These are phyloP conservation scores for Agriotes lineatus DNA, from an alignment of 2,888 invertebrate genomes.

Conservation along the genomic window DNA sequence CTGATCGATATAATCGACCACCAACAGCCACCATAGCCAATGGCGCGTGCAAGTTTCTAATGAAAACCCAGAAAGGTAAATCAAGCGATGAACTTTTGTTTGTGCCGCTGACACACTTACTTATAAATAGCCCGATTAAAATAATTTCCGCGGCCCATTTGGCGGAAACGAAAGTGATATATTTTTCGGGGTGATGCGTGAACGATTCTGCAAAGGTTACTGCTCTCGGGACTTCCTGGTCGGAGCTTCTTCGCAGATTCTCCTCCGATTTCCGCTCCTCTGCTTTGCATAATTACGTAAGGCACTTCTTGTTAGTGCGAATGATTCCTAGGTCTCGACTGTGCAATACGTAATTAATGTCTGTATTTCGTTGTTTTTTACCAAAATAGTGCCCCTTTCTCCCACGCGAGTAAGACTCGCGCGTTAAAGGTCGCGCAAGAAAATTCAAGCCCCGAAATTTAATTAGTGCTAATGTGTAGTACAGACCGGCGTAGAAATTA, in stretches of 20 bases:
- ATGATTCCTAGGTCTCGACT: no score
- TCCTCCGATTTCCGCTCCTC: no score
- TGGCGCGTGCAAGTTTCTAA: conserved; percentile 1
- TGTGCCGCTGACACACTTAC: conserved; percentile 15
- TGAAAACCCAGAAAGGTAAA: conserved; percentile 4
- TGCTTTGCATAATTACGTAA: no score
- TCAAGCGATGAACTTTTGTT: conserved; percentile 1
- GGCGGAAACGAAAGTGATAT: conserved; percentile 24
- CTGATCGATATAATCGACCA: background rate
- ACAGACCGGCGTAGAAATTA: no score
- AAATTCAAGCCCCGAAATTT: no score
- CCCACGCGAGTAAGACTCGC: no score
- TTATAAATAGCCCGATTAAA: conserved; percentile 7
- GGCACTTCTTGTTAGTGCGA: no score
- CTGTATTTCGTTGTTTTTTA: no score
- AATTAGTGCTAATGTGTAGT: no score
- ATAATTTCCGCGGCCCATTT: conserved; percentile 6
- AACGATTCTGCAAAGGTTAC: conserved; percentile 9
- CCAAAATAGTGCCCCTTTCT: no score
- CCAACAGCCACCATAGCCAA: conserved; percentile 7
- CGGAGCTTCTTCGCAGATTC: background rate
- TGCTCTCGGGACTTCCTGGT: background rate
- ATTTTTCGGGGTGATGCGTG: background rate
- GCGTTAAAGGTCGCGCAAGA: no score
- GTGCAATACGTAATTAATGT: no score